Evolutionary conservation across 2,113 vertebrate genomes (phyloP).

Genomic region (Perca fluviatilis): DNA sequence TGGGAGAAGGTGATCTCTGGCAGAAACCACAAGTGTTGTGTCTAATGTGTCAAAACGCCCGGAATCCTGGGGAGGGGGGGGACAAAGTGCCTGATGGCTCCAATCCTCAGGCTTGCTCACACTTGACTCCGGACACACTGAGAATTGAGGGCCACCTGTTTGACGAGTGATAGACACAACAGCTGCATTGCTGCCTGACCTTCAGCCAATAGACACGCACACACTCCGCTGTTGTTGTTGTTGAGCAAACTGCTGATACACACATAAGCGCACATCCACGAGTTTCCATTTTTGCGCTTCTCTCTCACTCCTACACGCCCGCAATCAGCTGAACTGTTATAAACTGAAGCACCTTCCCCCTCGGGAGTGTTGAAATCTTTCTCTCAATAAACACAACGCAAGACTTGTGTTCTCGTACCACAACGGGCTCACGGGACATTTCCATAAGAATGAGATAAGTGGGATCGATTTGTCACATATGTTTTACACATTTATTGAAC

Average conservation of each 20-base stretch:
- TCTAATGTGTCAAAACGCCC: constrained; percentile 10
- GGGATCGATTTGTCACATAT: neutral
- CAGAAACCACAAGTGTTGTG: constrained; percentile 17
- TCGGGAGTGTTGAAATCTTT: neutral
- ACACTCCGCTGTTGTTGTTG: constrained; percentile 75
- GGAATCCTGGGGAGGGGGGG: constrained; percentile 1
- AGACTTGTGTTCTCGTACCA: neutral
- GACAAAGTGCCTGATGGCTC: neutral
- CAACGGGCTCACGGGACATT: rapidly evolving
- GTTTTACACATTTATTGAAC: constrained; percentile 71
- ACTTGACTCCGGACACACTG: constrained; percentile 28
- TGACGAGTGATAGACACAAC: constrained; percentile 63
- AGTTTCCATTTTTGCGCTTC: neutral
- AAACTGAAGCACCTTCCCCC: neutral
- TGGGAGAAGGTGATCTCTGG: neutral
- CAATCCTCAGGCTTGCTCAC: constrained; percentile 2
- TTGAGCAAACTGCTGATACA: constrained; percentile 70
- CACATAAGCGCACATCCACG: constrained; percentile 3
- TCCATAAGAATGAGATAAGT: neutral
- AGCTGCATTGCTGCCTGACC: constrained; percentile 73
- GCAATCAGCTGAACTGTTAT: constrained; percentile 39
- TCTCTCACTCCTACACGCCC: constrained; percentile 19
- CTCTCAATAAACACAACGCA: neutral
- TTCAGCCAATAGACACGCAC: constrained; percentile 54
- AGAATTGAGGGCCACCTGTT: constrained; percentile 78